Evolutionary conservation across 2,113 vertebrate species (phyloP), one percentile per base, ranked within the genome.

Genomic region (Romanogobio albipinnatus): DNA sequence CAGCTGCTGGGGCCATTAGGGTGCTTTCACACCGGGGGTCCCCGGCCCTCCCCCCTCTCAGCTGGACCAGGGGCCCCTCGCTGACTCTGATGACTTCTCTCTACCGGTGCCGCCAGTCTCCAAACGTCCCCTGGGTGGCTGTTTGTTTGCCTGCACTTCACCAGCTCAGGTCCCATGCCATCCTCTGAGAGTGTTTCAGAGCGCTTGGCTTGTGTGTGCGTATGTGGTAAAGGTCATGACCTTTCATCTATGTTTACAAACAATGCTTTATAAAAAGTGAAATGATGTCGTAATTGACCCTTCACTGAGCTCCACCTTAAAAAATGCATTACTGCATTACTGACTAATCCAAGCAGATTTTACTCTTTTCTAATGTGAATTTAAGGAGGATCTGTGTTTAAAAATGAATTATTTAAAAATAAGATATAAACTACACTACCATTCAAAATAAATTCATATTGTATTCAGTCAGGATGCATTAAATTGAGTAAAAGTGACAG

Each of bases 1-100:
- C 93, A 93, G 93, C 92, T 94, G 93, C 88, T 94, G 84, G 76
- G 91, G 90, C 92, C 89, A 93, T 94, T 93, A 94, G 89, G 87
- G 81, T 87, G 84, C 87, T 19, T 75, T 84, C 87, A 77, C 86
- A 82, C 62, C 86, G n/a, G 85, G 74, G 74, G 80, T 62, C 24
- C 77, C 62, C 47, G 13, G 3, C 62, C 77, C 68, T 15, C 36
- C 51, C 45, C 74, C 70, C 61, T 74, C 85, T 68, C 62, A 36
- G 62, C 85, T 56, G 76, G 76, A 56, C 39, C 81, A 68, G 76
- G 66, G 84, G 64, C 84, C 85, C 70, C 83, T 84, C n/a, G 53
- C 82, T 86, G 84, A 43, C 81, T 80, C 64, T 61, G 62, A 86
- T 84, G 64, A 51, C 49, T 80, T 86, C 84, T 85, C 61, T 82